These are phyloP conservation scores for Drosophila paranaensis DNA, from an alignment of 2,888 invertebrate species.

Conservation along the genomic window DNA sequence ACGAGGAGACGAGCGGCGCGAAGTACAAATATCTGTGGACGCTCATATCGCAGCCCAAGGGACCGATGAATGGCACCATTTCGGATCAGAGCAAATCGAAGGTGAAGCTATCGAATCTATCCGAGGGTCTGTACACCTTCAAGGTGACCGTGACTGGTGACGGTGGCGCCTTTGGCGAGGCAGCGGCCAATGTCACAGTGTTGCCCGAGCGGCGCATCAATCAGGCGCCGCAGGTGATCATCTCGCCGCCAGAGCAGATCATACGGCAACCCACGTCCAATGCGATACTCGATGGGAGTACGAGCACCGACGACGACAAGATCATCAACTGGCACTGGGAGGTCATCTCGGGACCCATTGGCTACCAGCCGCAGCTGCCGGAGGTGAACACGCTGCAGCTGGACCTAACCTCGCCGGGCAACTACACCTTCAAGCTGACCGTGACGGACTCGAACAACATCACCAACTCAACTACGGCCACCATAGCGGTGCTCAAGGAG, in stretches of 20 bases:
- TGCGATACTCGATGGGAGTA: slow-evolving; percentile 95
- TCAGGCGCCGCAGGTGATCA: slow-evolving; percentile 92
- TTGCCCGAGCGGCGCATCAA: slow-evolving; percentile 93
- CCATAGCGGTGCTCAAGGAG: slow-evolving; percentile 94
- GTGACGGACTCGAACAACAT: slow-evolving; percentile 96
- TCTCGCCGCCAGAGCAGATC: slow-evolving; percentile 93
- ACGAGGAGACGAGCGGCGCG: slow-evolving; percentile 88
- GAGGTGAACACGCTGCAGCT: slow-evolving; percentile 93
- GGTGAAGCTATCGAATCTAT: slow-evolving; percentile 92
- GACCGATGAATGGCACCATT: slow-evolving; percentile 90
- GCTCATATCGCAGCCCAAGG: slow-evolving; percentile 92
- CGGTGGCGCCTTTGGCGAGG: slow-evolving; percentile 91
- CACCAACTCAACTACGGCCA: slow-evolving; percentile 93
- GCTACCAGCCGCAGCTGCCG: slow-evolving; percentile 92
- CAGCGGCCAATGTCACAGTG: slow-evolving; percentile 95
- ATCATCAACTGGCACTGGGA: slow-evolving; percentile 97
- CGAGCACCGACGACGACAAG: slow-evolving; percentile 92
- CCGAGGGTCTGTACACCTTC: slow-evolving; percentile 94
- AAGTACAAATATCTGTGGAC: slow-evolving; percentile 96
- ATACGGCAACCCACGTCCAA: slow-evolving; percentile 95
- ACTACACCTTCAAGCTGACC: slow-evolving; percentile 95
- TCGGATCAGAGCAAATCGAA: slow-evolving; percentile 93
- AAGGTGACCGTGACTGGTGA: slow-evolving; percentile 92
- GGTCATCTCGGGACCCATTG: slow-evolving; percentile 93
- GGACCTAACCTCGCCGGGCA: slow-evolving; percentile 93